These are phyloP conservation scores for Eretmochelys imbricata DNA, from an alignment of 2,113 vertebrate species.

Conservation along the genomic window DNA sequence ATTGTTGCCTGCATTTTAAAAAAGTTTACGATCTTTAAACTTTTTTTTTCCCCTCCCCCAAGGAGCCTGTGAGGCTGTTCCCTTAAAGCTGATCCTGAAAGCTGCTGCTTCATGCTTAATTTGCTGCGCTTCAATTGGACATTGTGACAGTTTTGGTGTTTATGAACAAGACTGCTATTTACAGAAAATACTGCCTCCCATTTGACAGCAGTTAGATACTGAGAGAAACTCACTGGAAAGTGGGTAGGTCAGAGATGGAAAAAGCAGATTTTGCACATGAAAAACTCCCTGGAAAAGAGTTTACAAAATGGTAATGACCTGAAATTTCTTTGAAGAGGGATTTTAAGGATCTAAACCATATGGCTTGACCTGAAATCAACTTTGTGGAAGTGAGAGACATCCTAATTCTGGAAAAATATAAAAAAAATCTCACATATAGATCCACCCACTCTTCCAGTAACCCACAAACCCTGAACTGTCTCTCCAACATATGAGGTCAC, in stretches of 20 bases:
- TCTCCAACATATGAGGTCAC: conserved; percentile 63
- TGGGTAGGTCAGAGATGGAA: background rate
- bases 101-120: background rate
- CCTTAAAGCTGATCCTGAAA: background rate
- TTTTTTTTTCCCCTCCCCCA: background rate
- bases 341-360: conserved; percentile 2
- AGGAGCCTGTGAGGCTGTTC: background rate
- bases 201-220: background rate
- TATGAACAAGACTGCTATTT: conserved; percentile 30
- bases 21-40: background rate
- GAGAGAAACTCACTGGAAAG: background rate
- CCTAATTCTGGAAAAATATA: background rate
- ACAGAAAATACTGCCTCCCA: background rate
- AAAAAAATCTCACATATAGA: background rate
- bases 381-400: background rate
- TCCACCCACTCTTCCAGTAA: conserved; percentile 53
- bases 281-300: background rate
- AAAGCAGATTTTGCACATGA: background rate
- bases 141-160: conserved; percentile 9
- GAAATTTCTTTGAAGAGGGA: background rate
- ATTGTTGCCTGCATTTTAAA: background rate
- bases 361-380: conserved; percentile 6
- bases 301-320: background rate
- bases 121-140: background rate
- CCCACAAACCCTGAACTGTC: conserved; percentile 35